Conservation (phyloP, 2,888 invertebrate species). For the Aplocera efformata region DNA sequence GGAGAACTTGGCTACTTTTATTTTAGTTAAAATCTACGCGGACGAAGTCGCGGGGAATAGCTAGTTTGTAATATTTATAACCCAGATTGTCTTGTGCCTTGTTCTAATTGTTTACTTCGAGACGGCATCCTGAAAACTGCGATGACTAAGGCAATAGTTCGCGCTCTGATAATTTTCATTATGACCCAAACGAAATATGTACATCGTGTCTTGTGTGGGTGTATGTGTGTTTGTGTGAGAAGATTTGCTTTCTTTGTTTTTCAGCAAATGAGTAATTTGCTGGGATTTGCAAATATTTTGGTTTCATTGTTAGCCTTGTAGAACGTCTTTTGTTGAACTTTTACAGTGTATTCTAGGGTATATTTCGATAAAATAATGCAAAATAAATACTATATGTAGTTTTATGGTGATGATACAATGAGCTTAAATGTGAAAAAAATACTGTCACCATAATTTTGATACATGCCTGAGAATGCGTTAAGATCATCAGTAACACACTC, state of each 20-base stretch:
- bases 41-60: no score
- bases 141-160: slow-evolving; percentile 29
- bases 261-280: background rate
- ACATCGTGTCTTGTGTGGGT: slow-evolving; percentile 13
- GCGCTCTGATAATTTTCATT: slow-evolving; percentile 29
- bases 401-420: no score
- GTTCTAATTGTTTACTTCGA: slow-evolving; percentile 11
- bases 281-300: background rate
- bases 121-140: slow-evolving; percentile 27
- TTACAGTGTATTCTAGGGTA: no score
- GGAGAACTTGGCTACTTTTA: no score
- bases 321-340: no score
- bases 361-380: no score
- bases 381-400: no score
- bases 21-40: no score
- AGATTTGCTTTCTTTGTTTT: slow-evolving; percentile 6
- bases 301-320: background rate
- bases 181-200: slow-evolving; percentile 22
- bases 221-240: slow-evolving; percentile 8
- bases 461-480: no score
- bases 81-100: background rate
- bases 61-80: background rate
- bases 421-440: no score
- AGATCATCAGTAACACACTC: no score
- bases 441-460: no score